Base-by-base conservation (phyloP, 1,140 invertebrate species). In the Drosophila willistoni region DNA sequence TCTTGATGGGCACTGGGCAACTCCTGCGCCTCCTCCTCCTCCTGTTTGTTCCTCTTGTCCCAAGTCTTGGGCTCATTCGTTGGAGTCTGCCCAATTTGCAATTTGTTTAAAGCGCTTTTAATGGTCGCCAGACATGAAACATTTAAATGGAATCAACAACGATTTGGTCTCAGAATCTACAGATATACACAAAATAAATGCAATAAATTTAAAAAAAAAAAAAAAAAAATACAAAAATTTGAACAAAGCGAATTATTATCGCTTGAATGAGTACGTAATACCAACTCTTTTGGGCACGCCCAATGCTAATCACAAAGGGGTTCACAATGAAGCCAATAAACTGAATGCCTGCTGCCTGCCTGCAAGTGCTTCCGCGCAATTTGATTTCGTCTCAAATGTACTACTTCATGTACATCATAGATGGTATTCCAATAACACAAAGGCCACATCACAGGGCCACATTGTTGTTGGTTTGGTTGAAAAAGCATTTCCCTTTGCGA, bases 281-380 rank as follows among this genome's bases (percentile, higher is more conserved):
- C 42, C 29, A 36, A 56, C 25, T 66, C 66, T 41, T 29, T 54
- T 44, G 73, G 76, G 56, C 76, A 79, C 76, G 73, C 76, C 76
- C 68, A 73, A 51, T 55, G 73, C 71, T 78, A 78, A 78, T 78
- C 76, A 79, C 68, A 68, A 62, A 71, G 71, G 76, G 76, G 71
- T 79, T 68, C 62, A 71, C 68, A 76, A 76, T 71, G 65, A 79
- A 76, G 76, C 76, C 76, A 79, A 79, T 79, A 76, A 76, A 76
- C 76, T 76, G 44, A 51, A 19, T 51, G 44, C 44, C 44, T 47
- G 7, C 42, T 17, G 6, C 44, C 44, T 47, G 76, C 56, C 75
- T 79, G 72, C 76, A 79, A 79, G 76, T 79, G 76, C 76, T 79
- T 79, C 76, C 76, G 76, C 76, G 73, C 76, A 79, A 79, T 79